Conservation (phyloP, 2,888 invertebrate genomes). For the Polyommatus iphigenia region DNA sequence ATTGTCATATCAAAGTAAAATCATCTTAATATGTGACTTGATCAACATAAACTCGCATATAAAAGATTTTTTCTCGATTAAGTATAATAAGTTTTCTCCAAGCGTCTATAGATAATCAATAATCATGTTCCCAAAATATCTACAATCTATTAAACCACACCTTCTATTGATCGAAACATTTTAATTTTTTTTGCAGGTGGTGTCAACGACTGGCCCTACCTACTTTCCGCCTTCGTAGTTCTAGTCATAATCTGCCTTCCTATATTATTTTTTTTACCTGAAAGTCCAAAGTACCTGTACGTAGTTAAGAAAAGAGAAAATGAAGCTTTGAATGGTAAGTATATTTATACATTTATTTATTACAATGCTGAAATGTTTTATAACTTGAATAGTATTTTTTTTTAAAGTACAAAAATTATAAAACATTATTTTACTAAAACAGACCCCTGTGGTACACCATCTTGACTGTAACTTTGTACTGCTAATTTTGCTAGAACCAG, state of each 20-base stretch:
- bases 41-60: too few relatives aligned
- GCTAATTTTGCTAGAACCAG: background rate
- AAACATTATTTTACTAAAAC: background rate
- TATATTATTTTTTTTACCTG: slow-evolving; percentile 85
- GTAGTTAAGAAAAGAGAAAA: slow-evolving; percentile 84
- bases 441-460: background rate
- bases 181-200: slow-evolving; percentile 76
- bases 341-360: background rate
- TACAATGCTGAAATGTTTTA: background rate
- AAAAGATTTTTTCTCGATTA: too few relatives aligned
- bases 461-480: background rate
- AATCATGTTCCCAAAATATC: background rate
- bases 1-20: too few relatives aligned
- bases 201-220: slow-evolving; percentile 86
- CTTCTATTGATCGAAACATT: background rate
- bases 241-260: slow-evolving; percentile 84
- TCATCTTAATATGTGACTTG: too few relatives aligned
- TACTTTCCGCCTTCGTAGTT: slow-evolving; percentile 86
- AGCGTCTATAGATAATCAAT: too few relatives aligned
- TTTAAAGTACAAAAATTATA: background rate
- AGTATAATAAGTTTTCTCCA: too few relatives aligned
- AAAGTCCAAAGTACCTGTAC: slow-evolving; percentile 93
- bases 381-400: too few relatives aligned
- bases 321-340: slow-evolving; percentile 83
- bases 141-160: background rate